Base-by-base conservation (phyloP, 2,888 invertebrate genomes). In the Deilephila elpenor region DNA sequence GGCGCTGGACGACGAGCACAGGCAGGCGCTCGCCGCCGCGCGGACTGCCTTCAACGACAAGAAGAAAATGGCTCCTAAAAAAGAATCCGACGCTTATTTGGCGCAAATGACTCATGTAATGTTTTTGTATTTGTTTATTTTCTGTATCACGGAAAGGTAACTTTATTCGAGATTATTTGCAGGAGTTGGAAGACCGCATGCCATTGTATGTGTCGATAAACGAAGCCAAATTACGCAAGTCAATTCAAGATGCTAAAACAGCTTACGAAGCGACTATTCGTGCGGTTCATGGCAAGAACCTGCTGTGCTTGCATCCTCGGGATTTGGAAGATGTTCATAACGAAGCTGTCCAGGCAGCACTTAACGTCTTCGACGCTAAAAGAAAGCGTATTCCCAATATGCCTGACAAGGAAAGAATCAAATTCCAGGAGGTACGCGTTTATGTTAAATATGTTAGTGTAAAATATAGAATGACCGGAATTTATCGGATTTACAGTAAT, bases 351-450 rank as follows among this genome's bases (percentile, higher is more conserved):
- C 5, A 37, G 14, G 60, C 56, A 11, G 75, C 77, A 44, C 37
- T 71, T 0, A 29, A 14, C 0, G 1, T 64, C 25, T 77, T 74
- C 64, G 73, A 74, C 59, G 59, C 73, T 14, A 67, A 72, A n/a
- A 72, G 77, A 53, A 56, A 71, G n/a, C 44, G 14, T 29, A n/a
- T 37, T 14, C 17, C 62, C 0, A 61, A 59, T 11, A 37, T 59
- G n/a, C 70, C 20, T 25, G 79, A 79, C 6, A 60, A 74, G 1
- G 79, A 77, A 6, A 76, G 75, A 59, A 64, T 64, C 8, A 74
- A 72, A 70, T 75, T 76, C 5, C 20, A 44, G 17, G 20, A 72
- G 71, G 70, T 74, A 60, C 5, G 20, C 19, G 32, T 51, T 53
- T n/a, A 44, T 8, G 11, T 37, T 56, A 56, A 44, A 37, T 64